These are phyloP conservation scores for Muntiacus reevesi DNA, from an alignment of 2,113 vertebrate species.

Conservation along the genomic window DNA sequence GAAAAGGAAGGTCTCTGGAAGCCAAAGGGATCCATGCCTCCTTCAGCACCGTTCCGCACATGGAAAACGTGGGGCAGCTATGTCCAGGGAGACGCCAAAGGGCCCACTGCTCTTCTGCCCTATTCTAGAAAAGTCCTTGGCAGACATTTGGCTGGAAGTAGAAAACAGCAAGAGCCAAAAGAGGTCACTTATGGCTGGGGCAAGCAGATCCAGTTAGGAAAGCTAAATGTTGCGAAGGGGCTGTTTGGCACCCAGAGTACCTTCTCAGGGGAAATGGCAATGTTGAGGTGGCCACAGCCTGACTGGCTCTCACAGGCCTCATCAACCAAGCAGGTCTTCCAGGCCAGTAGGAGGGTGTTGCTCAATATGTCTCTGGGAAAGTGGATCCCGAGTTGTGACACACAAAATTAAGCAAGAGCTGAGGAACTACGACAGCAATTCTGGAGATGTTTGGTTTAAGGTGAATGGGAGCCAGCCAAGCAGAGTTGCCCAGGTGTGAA, in stretches of 20 bases:
- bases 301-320: neutral
- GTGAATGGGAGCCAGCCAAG: neutral
- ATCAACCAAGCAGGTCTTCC: neutral
- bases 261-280: too few species aligned
- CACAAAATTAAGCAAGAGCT: neutral
- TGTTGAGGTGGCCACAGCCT: neutral
- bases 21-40: neutral
- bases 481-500: neutral
- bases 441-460: neutral
- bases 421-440: neutral
- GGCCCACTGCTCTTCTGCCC: neutral
- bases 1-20: neutral
- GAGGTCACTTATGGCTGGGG: accelerated
- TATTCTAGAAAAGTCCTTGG: neutral
- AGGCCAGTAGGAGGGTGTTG: neutral
- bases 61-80: neutral
- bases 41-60: neutral
- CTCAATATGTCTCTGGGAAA: neutral
- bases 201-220: neutral
- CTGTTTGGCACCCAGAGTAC: neutral
- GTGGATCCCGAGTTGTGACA: neutral
- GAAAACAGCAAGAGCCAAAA: neutral
- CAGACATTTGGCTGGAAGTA: neutral
- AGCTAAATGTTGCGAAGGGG: neutral
- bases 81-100: accelerated